These are phyloP conservation scores for Drosophila bipectinata DNA, from an alignment of 1,140 invertebrate species.

Conservation along the genomic window DNA sequence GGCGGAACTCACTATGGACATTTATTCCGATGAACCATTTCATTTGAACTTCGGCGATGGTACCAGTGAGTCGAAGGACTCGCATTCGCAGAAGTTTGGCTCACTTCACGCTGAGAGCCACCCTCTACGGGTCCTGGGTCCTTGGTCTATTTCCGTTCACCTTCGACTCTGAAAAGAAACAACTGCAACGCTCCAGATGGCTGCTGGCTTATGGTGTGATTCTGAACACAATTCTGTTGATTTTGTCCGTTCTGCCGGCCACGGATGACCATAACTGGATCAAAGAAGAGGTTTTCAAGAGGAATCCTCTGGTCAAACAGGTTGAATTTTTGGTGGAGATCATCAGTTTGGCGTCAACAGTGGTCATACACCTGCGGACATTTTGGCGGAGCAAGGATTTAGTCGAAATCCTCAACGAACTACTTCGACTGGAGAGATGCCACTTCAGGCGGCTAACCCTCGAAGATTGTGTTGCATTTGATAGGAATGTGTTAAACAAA, in stretches of 20 bases:
- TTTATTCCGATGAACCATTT: slow-evolving; percentile 1
- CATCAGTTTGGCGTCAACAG: background rate
- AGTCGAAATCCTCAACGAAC: slow-evolving; percentile 12
- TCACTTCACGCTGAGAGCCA: slow-evolving; percentile 25
- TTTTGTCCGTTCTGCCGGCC: background rate
- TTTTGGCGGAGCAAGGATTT: background rate
- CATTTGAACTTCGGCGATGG: slow-evolving; percentile 30
- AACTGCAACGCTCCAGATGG: slow-evolving; percentile 44
- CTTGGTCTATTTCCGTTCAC: slow-evolving; percentile 57
- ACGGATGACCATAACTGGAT: slow-evolving; percentile 2
- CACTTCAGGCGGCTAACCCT: slow-evolving; percentile 6
- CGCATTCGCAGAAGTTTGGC: slow-evolving; percentile 31
- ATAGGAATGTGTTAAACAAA: slow-evolving; percentile 18
- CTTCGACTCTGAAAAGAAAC: slow-evolving; percentile 22
- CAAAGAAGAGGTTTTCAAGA: slow-evolving; percentile 18
- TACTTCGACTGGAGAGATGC: slow-evolving; percentile 4
- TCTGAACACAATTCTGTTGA: slow-evolving; percentile 15
- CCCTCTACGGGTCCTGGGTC: slow-evolving; percentile 49
- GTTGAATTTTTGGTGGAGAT: slow-evolving; percentile 32
- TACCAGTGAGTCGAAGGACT: slow-evolving; percentile 9
- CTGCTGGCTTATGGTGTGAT: slow-evolving; percentile 55
- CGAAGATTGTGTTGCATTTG: background rate
- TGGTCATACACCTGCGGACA: background rate
- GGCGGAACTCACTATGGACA: background rate
- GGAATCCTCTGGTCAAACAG: slow-evolving; percentile 33